phyloP scores from a whole-genome alignment of 2,113 vertebrate species.

The Oncorhynchus kisutch region DNA sequence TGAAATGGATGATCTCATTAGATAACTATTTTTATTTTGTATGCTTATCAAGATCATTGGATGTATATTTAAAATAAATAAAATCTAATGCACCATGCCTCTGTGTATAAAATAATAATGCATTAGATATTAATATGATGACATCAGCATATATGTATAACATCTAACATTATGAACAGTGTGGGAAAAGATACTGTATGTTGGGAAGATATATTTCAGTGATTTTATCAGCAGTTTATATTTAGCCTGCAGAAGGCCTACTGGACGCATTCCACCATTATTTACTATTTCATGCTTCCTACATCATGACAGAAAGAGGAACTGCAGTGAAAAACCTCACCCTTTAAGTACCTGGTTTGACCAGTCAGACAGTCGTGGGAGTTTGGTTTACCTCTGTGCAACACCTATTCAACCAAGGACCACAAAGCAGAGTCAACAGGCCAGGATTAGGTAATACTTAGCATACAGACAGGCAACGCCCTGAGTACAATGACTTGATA shows the following conservation, averaged over 20 bases:
- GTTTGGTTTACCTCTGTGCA: not conserved
- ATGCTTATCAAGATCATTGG: not conserved
- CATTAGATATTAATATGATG: no score
- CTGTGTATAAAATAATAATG: no score
- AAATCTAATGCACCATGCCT: no score
- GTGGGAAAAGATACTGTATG: not conserved
- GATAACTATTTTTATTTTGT: no score
- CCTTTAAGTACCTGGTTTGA: constrained; percentile 35
- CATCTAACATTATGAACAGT: not conserved
- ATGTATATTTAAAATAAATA: no score
- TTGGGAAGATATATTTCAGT: not conserved
- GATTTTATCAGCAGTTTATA: not conserved
- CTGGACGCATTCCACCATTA: constrained; percentile 17
- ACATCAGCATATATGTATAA: not conserved
- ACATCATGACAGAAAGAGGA: constrained; percentile 31
- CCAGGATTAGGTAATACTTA: not conserved
- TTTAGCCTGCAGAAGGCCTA: constrained; percentile 11
- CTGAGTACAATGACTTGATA: not conserved
- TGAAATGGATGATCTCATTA: not conserved
- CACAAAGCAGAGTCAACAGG: not conserved
- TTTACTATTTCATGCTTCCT: not conserved
- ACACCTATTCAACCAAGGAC: not conserved
- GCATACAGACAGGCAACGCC: not conserved
- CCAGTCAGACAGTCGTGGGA: constrained; percentile 13
- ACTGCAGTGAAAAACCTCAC: constrained; percentile 33